Conservation (phyloP, 2,797 vertebrate species). For the Naso thynnoides region DNA sequence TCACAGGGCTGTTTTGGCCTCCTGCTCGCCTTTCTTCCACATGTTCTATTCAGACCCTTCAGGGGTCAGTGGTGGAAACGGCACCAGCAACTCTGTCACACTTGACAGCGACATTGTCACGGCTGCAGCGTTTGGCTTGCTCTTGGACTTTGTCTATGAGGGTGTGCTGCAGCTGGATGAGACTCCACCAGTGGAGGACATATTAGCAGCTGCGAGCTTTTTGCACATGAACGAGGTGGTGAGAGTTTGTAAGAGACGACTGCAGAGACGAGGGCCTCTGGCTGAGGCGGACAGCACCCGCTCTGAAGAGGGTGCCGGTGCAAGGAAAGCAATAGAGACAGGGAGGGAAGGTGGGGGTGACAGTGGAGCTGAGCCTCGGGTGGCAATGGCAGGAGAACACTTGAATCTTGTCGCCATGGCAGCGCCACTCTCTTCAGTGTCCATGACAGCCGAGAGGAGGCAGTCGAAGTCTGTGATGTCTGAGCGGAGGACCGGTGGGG, state of each 20-base stretch:
- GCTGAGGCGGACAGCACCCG: conserved; percentile 96
- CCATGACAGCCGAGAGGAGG: conserved; percentile 46
- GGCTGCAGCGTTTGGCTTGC: conserved; percentile 90
- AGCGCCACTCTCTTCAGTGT: conserved; percentile 44
- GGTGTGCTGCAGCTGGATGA: conserved; percentile 88
- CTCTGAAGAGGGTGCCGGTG: conserved; percentile 81
- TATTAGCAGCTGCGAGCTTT: conserved; percentile 95
- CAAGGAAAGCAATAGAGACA: conserved; percentile 59
- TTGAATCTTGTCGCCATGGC: conserved; percentile 48
- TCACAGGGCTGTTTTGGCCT: conserved; percentile 92
- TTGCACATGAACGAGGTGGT: conserved; percentile 98
- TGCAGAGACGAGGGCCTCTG: conserved; percentile 89
- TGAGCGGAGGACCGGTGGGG: conserved; percentile 70
- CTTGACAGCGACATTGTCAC: conserved; percentile 96
- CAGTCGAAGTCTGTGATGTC: conserved; percentile 65
- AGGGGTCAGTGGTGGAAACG: conserved; percentile 75
- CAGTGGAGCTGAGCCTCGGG: conserved; percentile 26
- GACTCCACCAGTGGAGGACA: conserved; percentile 91
- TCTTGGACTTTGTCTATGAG: conserved; percentile 96
- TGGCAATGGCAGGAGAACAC: conserved; percentile 43
- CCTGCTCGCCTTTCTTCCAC: conserved; percentile 96
- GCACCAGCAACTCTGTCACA: conserved; percentile 82
- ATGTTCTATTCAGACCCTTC: conserved; percentile 93
- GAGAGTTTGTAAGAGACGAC: conserved; percentile 92
- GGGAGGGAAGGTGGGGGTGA: conserved; percentile 33